Percentiles rank a stretch among this genome's conserved stretches.
Conservation (phyloP, 2,113 vertebrate species). For the Boulengeromyrus knoepffleri region DNA sequence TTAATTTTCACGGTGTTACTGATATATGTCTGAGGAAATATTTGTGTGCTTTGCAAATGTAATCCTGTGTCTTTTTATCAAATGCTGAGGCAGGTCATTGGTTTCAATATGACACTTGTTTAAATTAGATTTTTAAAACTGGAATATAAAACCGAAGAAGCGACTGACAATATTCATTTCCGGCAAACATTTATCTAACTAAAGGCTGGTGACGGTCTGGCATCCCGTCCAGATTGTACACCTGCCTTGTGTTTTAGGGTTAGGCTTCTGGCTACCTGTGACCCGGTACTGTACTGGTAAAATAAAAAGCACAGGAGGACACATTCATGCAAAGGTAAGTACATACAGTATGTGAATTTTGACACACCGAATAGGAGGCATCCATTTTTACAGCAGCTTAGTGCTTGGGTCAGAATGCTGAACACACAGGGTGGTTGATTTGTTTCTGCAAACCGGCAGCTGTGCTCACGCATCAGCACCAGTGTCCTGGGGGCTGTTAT, state of each 20-base stretch:
- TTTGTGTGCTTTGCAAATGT: neutral
- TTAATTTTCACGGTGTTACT: neutral
- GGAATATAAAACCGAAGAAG: neutral
- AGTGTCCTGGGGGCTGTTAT: slow-evolving; percentile 35
- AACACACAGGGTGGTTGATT: neutral
- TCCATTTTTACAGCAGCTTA: neutral
- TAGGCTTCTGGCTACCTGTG: neutral
- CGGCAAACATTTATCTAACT: neutral
- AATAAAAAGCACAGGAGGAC: neutral
- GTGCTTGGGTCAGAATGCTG: neutral
- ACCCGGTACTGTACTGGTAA: neutral
- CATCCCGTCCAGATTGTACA: neutral
- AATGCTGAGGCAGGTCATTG: neutral
- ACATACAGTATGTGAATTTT: neutral
- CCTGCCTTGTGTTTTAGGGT: neutral
- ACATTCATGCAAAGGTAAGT: neutral
- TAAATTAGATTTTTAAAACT: neutral
- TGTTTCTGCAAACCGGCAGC: slow-evolving; percentile 28
- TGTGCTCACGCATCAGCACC: slow-evolving; percentile 19
- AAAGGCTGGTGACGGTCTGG: neutral
- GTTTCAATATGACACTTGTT: neutral
- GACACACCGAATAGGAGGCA: neutral
- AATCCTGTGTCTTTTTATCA: neutral
- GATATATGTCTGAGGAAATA: neutral
- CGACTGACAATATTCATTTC: neutral